Base-by-base conservation (phyloP, 2,797 vertebrate genomes). In the Tympanoctomys barrerae region DNA sequence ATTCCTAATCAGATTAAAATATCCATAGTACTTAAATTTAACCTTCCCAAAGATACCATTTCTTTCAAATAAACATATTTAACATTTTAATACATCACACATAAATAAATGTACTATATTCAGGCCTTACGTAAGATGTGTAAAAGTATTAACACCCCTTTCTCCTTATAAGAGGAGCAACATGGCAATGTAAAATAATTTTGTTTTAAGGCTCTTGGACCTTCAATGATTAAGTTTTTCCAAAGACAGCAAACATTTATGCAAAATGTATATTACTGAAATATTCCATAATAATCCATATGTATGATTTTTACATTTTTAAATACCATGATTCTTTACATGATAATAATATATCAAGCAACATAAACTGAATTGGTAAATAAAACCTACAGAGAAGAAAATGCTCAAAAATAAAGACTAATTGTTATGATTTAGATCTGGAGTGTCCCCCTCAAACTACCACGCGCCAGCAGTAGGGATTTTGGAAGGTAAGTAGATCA, bases 1-100 rank as follows among this genome's bases (percentile, higher is more conserved):
- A 22, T n/a, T 88, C 54, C 39, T 52, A 88, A 89, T 1, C 81
- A 96, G 42, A 89, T 57, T 62, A 97, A 87, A 88, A 89, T 46
- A 93, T n/a, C 8, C 61, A 80, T 14, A 90, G 90, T 10, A 39
- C 13, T 39, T 68, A 62, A 91, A 93, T 81, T 81, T 54, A 91
- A 90, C 64, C 57, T 94, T 16, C 3, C 77, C 54, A 89, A 94
- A 95, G 66, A 57, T 42, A 4, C 7, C 39, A 87, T 95, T 89
- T 61, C 61, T 21, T 93, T 79, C 66, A 14, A 93, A 78, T 49
- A 79, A 92, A 70, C 11, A 78, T 21, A 54, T 89, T 26, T 92
- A 28, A 66, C 31, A 93, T 57, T 85, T 57, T 66, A 91, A 89
- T 39, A 85, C 0, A 90, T 92, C 54, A 87, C 62, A 22, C 52